Conservation (phyloP, 2,888 invertebrate species). For the Torymus auratus region DNA sequence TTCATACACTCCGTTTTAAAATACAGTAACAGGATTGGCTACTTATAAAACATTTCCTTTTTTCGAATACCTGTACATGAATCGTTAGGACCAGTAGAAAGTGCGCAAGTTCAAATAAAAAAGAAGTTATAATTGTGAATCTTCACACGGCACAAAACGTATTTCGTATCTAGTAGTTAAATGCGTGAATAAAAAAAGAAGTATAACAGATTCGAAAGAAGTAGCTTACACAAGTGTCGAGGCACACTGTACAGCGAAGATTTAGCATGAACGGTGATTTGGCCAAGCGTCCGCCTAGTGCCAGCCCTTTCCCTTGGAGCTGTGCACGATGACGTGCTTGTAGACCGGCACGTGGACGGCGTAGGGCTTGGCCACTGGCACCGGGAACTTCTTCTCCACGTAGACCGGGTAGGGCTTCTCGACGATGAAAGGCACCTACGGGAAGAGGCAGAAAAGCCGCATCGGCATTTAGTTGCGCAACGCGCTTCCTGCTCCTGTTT, state of each 20-base stretch:
- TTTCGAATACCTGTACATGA: too few relatives aligned
- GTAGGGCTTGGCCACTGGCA: constrained; percentile 79
- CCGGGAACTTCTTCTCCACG: constrained; percentile 79
- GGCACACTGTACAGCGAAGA: too few relatives aligned
- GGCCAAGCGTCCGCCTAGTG: constrained; percentile 19
- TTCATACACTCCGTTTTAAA: too few relatives aligned
- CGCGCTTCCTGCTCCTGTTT: constrained; percentile 29
- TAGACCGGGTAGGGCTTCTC: constrained; percentile 81
- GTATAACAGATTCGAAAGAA: background rate
- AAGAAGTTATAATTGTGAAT: too few relatives aligned
- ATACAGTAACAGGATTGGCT: too few relatives aligned
- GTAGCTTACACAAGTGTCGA: constrained; percentile 5
- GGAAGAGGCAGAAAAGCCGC: too few relatives aligned
- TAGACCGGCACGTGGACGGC: constrained; percentile 80
- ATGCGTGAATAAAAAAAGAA: background rate
- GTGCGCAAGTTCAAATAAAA: too few relatives aligned
- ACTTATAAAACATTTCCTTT: too few relatives aligned
- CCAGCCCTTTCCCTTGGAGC: constrained; percentile 69
- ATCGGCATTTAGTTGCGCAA: constrained; percentile 11
- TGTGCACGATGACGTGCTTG: constrained; percentile 76
- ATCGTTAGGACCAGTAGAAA: too few relatives aligned
- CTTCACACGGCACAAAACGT: too few relatives aligned
- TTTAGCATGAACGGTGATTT: background rate
- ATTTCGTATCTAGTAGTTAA: too few relatives aligned
- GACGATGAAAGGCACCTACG: constrained; percentile 79